Evolutionary conservation across 2,113 vertebrate genomes (phyloP).

Genomic region (Phaethon lepturus): DNA sequence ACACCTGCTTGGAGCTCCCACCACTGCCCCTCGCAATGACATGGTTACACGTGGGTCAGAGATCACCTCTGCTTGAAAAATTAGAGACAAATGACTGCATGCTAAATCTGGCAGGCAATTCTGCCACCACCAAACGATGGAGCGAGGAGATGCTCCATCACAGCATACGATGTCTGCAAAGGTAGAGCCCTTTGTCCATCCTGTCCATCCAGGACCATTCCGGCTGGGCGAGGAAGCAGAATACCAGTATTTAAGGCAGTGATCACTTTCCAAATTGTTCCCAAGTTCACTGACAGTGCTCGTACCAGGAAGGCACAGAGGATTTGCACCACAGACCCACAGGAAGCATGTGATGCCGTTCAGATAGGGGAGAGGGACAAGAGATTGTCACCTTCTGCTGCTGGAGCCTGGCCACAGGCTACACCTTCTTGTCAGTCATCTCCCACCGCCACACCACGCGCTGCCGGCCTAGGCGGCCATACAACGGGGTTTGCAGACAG

Average conservation of each 20-base stretch:
- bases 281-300: rapidly evolving
- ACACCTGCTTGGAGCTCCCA: background rate
- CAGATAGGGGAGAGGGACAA: rapidly evolving
- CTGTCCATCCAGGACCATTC: background rate
- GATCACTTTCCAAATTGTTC: rapidly evolving
- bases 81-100: background rate
- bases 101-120: rapidly evolving
- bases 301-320: too few relatives aligned
- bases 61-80: background rate
- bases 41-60: background rate
- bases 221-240: background rate
- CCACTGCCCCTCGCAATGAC: background rate
- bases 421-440: background rate
- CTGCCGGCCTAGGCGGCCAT: background rate
- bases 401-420: background rate
- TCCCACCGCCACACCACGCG: background rate
- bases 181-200: background rate
- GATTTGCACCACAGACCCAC: rapidly evolving
- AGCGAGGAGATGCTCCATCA: background rate
- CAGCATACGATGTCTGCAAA: rapidly evolving
- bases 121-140: background rate
- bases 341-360: rapidly evolving
- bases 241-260: background rate
- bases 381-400: background rate
- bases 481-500: background rate